Percentiles rank a stretch among this genome's conserved stretches.
These are phyloP conservation scores for Cacatua alba DNA, from an alignment of 2,113 vertebrate species.

Conservation along the genomic window DNA sequence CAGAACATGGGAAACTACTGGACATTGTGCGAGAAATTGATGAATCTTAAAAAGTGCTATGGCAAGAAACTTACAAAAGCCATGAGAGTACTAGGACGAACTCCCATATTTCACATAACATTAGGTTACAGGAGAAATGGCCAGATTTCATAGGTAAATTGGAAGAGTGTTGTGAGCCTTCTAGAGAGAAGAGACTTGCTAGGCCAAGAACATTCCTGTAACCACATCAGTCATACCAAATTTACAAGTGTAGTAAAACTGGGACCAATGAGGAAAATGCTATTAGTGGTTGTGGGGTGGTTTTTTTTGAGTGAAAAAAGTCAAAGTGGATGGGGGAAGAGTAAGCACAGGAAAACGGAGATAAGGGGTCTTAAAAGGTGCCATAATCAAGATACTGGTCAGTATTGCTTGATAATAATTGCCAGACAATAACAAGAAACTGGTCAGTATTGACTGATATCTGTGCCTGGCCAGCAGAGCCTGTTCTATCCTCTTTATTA, in stretches of 20 bases:
- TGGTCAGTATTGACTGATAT: neutral
- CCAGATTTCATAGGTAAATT: neutral
- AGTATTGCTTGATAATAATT: no score
- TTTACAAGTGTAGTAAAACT: neutral
- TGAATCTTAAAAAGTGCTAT: neutral
- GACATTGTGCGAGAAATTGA: neutral
- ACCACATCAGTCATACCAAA: neutral
- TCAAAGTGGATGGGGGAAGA: neutral
- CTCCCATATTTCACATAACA: neutral
- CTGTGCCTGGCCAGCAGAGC: neutral
- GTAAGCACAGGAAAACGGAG: neutral
- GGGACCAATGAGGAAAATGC: neutral
- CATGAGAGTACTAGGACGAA: neutral
- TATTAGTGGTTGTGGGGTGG: neutral
- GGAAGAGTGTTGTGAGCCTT: rapidly evolving
- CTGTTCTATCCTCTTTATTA: neutral
- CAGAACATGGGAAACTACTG: neutral
- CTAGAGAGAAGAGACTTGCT: rapidly evolving
- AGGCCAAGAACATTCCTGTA: neutral
- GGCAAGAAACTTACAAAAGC: neutral
- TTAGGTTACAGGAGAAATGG: neutral
- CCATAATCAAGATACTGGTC: neutral
- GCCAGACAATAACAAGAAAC: neutral
- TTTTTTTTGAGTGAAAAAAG: neutral
- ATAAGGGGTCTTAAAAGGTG: neutral